Conservation (phyloP, 2,113 vertebrate genomes). For the Elephas maximus region DNA sequence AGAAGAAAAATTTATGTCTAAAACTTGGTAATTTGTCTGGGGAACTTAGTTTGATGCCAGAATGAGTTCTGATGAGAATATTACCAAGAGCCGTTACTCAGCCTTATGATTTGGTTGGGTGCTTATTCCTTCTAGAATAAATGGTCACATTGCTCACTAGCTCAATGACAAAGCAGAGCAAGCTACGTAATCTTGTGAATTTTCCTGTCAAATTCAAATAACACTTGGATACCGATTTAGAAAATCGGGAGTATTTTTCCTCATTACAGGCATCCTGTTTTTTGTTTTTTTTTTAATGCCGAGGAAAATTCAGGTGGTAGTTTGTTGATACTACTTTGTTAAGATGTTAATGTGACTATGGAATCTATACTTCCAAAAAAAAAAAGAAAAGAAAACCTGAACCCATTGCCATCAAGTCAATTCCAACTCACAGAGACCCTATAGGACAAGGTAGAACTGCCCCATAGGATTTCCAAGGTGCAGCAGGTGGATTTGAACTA, state of each 20-base stretch:
- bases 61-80: constrained; percentile 80
- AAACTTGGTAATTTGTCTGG: constrained; percentile 80
- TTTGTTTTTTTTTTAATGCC: constrained; percentile 34
- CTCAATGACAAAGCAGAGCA: constrained; percentile 66
- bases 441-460: too few species aligned
- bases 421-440: too few species aligned
- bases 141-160: constrained; percentile 66
- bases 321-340: constrained; percentile 47
- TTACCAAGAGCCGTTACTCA: constrained; percentile 53
- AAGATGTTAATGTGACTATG: constrained; percentile 61
- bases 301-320: neutral
- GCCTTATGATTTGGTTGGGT: constrained; percentile 60
- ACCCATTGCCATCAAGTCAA: too few species aligned
- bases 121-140: constrained; percentile 73
- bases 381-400: too few species aligned
- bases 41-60: constrained; percentile 77
- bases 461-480: too few species aligned
- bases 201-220: constrained; percentile 68
- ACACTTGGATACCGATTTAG: constrained; percentile 42
- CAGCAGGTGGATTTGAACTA: too few species aligned
- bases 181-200: constrained; percentile 57
- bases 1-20: constrained; percentile 77
- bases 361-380: neutral
- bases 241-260: constrained; percentile 61
- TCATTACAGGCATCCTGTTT: constrained; percentile 55